A percentile compares a stretch with the other conserved stretches of the same genome.
These are phyloP conservation scores for Phaenicophaeus curvirostris DNA, from an alignment of 2,797 vertebrate genomes.

Conservation along the genomic window DNA sequence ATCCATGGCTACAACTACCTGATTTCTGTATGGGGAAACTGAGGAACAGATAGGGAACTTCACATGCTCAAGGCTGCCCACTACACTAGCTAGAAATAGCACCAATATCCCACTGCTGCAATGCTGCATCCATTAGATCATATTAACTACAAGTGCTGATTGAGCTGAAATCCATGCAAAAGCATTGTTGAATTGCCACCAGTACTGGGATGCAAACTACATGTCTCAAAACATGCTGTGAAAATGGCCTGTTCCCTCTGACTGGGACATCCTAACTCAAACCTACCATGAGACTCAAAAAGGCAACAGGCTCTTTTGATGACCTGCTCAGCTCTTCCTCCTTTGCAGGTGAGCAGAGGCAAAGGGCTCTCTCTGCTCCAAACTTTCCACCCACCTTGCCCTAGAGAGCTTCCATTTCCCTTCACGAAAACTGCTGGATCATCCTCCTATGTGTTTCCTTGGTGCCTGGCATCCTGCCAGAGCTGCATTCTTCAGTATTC, in stretches of 20 bases:
- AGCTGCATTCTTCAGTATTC: neutral
- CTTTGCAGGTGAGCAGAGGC: neutral
- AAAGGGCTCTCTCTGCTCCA: neutral
- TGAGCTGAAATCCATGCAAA: neutral
- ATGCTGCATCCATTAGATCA: neutral
- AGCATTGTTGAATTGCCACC: neutral
- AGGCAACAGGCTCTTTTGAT: neutral
- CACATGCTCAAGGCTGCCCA: neutral
- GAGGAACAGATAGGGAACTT: neutral
- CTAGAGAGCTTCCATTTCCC: neutral
- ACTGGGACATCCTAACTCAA: accelerated
- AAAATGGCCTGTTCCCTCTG: neutral
- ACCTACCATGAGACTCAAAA: neutral
- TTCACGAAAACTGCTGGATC: neutral
- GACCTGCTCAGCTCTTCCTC: neutral
- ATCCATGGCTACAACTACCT: neutral
- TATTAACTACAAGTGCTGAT: neutral
- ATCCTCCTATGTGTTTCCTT: neutral
- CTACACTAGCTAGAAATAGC: neutral
- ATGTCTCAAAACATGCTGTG: neutral
- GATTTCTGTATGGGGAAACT: neutral
- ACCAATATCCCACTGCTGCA: neutral
- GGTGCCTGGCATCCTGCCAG: neutral
- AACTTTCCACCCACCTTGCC: neutral
- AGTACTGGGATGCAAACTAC: neutral